phyloP scores from a whole-genome alignment of 1,140 invertebrate genomes.

The Probaryconus sp. region DNA sequence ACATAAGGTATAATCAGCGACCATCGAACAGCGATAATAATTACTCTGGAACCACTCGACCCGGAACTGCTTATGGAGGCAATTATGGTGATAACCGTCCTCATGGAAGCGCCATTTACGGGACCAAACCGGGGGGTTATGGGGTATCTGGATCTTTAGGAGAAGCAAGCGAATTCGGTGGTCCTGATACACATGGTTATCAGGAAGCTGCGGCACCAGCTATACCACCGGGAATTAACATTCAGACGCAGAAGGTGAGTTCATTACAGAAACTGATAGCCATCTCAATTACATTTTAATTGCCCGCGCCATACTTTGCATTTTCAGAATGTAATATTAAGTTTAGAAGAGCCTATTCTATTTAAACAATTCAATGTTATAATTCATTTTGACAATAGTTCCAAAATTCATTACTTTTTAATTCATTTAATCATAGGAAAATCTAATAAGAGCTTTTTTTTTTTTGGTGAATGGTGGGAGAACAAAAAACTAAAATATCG shows the following conservation, averaged over 20 bases:
- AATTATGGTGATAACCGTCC: constrained; percentile 61
- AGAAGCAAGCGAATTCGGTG: constrained; percentile 66
- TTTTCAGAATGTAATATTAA: no score
- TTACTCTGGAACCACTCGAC: constrained; percentile 59
- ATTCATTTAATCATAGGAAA: constrained; percentile 3
- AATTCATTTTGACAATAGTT: constrained; percentile 4
- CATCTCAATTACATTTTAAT: constrained; percentile 2
- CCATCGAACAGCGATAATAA: constrained; percentile 64
- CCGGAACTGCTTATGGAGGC: constrained; percentile 59
- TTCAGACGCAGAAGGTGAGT: constrained; percentile 72
- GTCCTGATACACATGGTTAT: constrained; percentile 51
- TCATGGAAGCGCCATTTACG: constrained; percentile 59
- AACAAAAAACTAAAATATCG: background rate
- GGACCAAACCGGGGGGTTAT: constrained; percentile 59
- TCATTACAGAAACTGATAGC: background rate
- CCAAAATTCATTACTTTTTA: background rate
- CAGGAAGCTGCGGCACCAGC: constrained; percentile 45
- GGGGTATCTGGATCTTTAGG: constrained; percentile 65
- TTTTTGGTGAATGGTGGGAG: no score
- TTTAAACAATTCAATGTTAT: no score
- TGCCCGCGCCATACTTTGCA: no score
- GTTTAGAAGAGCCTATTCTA: no score
- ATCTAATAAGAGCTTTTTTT: constrained; percentile 10
- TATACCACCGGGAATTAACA: constrained; percentile 52
- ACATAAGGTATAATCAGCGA: constrained; percentile 62